Conservation (phyloP, 2,113 vertebrate genomes). For the Dendrocopos noguchii region DNA sequence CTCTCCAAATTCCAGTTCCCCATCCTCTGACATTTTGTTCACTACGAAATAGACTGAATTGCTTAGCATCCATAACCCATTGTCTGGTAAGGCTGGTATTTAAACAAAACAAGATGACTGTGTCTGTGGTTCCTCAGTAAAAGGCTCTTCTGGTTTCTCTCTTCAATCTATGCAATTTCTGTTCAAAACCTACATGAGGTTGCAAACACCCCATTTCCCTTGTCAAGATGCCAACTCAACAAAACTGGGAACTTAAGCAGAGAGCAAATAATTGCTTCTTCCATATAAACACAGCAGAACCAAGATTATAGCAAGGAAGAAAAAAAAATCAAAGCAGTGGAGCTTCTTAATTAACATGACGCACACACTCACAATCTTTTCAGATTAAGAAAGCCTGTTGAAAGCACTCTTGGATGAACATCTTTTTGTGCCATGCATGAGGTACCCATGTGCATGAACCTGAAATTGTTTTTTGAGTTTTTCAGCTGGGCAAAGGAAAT, state of each 20-base stretch:
- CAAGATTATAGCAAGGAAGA: not conserved
- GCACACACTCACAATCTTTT: not conserved
- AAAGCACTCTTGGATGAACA: not conserved
- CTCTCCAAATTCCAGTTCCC: accelerated
- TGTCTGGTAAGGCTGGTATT: not conserved
- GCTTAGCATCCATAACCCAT: not conserved
- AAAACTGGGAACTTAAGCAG: not conserved
- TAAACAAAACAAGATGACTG: not conserved
- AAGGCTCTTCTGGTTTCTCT: not conserved
- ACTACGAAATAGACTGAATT: not conserved
- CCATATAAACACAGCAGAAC: not conserved
- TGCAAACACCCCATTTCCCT: not conserved
- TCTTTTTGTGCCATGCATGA: accelerated
- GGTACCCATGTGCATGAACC: accelerated
- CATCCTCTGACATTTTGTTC: not conserved
- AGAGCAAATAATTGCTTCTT: not conserved
- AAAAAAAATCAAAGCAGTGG: not conserved
- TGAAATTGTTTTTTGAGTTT: not conserved
- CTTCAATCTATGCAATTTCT: not conserved
- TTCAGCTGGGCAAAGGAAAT: not conserved
- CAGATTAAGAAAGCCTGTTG: not conserved
- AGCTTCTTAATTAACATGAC: not conserved
- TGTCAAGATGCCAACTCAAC: not conserved
- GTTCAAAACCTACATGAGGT: not conserved
- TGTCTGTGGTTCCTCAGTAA: not conserved